Evolutionary conservation across 2,888 invertebrate genomes (phyloP), one percentile per base, ranked within the genome.

Genomic region (Hipparchia semele): DNA sequence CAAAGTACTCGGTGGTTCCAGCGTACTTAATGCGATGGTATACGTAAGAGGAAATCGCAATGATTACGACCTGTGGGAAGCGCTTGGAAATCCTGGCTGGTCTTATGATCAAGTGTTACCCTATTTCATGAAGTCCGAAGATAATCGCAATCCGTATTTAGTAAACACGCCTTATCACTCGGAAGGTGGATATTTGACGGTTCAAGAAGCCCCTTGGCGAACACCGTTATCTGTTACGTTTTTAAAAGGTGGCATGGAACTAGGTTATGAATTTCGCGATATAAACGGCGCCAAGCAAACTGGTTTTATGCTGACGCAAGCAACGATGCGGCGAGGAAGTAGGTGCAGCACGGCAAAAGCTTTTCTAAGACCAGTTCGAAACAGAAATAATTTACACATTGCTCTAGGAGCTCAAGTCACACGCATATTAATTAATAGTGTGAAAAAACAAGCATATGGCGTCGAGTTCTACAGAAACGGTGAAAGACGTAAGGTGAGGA

Each of bases 11-110:
- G 98, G 98, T 45, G 98, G 99, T 12, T 96, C 96, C 72, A 97
- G 97, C 81, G 97, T 98, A 1, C 95, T 98, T 0, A 98, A 98
- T 86, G 97, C 97, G 12, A 98, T 99, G 98, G 95, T 98, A 54
- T 99, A 99, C 90, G 96, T 98, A 10, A 95, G 99, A 69, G 98
- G 98, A 70, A 98, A 98, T 83, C 95, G 95, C 79, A 95, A 96
- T 74, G 98, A 98, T 83, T 99, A 98, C 90, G 97, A 98, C 85
- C 94, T 95, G 45, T 99, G 98, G 98, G 97, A 97, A 54, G 94
- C 94, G 0, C 90, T 96, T 54, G 98, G 98, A 0, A 98, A 98
- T 86, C 94, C 95, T 0, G 98, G 98, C 9, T 99, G 99, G 99
- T 96, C 96, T 7, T 98, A 97, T 88, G 94, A 96, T 58, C 95